Percentiles rank a stretch among this genome's conserved stretches.
Conservation (phyloP, 2,797 vertebrate genomes). For the Acanthurus leucopareius region DNA sequence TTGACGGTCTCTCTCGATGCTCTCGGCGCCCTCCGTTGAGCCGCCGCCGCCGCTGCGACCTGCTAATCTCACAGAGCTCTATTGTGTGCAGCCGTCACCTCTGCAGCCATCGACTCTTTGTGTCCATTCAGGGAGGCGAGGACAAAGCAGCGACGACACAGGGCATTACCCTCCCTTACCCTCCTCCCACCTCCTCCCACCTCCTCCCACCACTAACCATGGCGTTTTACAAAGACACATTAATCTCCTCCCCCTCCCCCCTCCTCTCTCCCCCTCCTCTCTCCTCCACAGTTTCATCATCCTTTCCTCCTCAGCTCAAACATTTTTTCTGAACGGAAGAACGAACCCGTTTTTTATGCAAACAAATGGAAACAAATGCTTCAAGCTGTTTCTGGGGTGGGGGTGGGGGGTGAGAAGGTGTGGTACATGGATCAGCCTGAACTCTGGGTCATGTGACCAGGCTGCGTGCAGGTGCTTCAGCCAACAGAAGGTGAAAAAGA, state of each 20-base stretch:
- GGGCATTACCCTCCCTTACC: conserved; percentile 6
- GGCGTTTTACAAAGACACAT: conserved; percentile 56
- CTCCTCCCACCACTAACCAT: background rate
- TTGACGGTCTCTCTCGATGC: background rate
- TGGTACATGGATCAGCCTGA: conserved; percentile 25
- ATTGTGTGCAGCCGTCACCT: conserved; percentile 68
- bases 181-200: background rate
- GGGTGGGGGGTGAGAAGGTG: conserved; percentile 33
- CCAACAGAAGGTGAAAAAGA: background rate
- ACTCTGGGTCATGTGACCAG: conserved; percentile 16
- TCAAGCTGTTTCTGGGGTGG: conserved; percentile 55
- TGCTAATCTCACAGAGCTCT: conserved; percentile 67
- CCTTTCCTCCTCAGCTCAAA: conserved; percentile 17
- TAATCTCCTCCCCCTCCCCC: conserved; percentile 31
- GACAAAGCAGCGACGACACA: conserved; percentile 69
- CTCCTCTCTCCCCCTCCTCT: background rate
- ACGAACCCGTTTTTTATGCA: conserved; percentile 11
- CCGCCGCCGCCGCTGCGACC: conserved; percentile 24
- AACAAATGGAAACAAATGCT: conserved; percentile 33
- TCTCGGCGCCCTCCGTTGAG: background rate
- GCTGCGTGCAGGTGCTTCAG: conserved; percentile 20
- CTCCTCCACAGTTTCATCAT: conserved; percentile 17
- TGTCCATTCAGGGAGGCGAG: conserved; percentile 66
- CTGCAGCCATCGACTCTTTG: conserved; percentile 65
- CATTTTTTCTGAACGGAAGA: conserved; percentile 15